Conservation (phyloP, 1,140 invertebrate species). For the Pseudoatta argentina region DNA sequence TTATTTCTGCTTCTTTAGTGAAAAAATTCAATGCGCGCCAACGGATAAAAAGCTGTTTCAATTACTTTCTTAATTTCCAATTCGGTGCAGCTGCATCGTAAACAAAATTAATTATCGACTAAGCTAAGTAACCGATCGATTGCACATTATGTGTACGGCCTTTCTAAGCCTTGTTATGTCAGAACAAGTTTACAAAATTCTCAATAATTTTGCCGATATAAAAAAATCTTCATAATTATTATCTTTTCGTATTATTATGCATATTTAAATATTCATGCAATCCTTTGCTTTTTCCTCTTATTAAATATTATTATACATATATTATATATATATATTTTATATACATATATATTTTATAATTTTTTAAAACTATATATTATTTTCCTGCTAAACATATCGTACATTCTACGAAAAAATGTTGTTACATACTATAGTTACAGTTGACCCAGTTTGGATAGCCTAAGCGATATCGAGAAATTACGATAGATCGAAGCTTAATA, state of each 20-base stretch:
- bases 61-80: conserved; percentile 55
- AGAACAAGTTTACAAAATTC: background rate
- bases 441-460: conserved; percentile 30
- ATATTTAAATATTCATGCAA: background rate
- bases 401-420: background rate
- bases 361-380: background rate
- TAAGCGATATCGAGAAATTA: conserved; percentile 18
- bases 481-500: conserved; percentile 32
- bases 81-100: conserved; percentile 30
- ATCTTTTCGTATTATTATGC: background rate
- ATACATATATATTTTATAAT: no score
- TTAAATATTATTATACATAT: background rate
- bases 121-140: conserved; percentile 16
- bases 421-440: background rate
- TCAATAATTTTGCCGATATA: background rate
- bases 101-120: conserved; percentile 53
- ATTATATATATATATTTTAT: background rate
- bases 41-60: background rate
- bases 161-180: background rate
- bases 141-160: conserved; percentile 10
- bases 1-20: conserved; percentile 43
- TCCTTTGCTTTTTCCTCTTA: background rate
- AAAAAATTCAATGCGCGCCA: conserved; percentile 31
- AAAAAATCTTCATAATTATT: background rate
- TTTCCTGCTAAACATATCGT: background rate